Conservation (phyloP, 2,113 vertebrate species). For the Mellivora capensis region DNA sequence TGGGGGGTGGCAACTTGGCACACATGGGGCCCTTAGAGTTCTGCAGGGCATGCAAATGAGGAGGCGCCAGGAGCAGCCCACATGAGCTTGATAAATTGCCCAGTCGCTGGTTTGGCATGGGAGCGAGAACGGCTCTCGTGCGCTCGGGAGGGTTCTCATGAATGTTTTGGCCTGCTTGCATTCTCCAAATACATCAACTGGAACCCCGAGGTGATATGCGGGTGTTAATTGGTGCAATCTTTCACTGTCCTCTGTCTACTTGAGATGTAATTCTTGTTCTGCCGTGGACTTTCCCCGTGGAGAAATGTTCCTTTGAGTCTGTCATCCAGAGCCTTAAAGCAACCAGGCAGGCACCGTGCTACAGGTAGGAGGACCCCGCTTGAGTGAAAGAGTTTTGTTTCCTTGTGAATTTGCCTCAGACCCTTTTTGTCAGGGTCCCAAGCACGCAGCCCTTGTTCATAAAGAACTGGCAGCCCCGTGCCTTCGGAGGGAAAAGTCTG, state of each 20-base stretch:
- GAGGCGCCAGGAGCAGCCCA: not conserved
- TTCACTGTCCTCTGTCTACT: conserved; percentile 41
- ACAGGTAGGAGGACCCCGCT: not conserved
- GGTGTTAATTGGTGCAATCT: conserved; percentile 49
- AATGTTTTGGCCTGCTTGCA: conserved; percentile 34
- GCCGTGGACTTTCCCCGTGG: not conserved
- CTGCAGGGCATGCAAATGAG: not conserved
- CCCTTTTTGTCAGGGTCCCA: not conserved
- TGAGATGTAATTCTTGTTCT: conserved; percentile 13
- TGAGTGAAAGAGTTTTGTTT: not conserved
- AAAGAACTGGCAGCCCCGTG: not conserved
- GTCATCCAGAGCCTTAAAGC: conserved; percentile 27
- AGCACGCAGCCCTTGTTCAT: not conserved
- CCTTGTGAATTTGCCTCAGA: not conserved
- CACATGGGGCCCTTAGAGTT: not conserved
- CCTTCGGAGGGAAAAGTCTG: not conserved
- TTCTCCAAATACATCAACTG: conserved; percentile 30
- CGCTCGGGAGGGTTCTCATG: conserved; percentile 2
- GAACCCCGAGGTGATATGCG: not conserved
- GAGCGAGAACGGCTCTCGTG: not conserved
- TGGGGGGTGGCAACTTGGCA: not conserved
- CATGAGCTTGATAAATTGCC: not conserved
- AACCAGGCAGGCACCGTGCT: not conserved
- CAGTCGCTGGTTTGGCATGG: not conserved
- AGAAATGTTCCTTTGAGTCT: conserved; percentile 26